Evolutionary conservation across 2,888 invertebrate genomes (phyloP).

Genomic region (Watsonalla binaria): DNA sequence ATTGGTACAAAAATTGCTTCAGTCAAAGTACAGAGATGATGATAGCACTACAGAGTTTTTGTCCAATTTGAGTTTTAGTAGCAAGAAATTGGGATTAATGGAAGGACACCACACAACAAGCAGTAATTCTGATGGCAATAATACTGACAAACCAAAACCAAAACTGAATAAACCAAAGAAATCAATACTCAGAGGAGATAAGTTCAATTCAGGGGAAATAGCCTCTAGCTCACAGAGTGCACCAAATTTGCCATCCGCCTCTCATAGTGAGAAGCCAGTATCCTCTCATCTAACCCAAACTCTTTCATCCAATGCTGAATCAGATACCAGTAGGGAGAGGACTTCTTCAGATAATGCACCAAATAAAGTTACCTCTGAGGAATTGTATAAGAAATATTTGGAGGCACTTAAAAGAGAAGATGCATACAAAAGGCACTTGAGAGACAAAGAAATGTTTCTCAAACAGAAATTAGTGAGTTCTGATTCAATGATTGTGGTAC

Average conservation of each 20-base stretch:
- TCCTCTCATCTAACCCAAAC: constrained; percentile 31
- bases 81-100: constrained; percentile 39
- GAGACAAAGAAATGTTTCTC: constrained; percentile 62
- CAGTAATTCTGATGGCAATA: constrained; percentile 62
- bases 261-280: constrained; percentile 37
- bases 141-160: constrained; percentile 31
- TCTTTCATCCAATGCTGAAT: constrained; percentile 47
- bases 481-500: constrained; percentile 41
- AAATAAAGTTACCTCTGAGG: constrained; percentile 60
- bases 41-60: constrained; percentile 69
- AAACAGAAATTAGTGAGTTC: constrained; percentile 60
- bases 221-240: constrained; percentile 69
- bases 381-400: constrained; percentile 62
- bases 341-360: constrained; percentile 45
- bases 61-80: constrained; percentile 60
- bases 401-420: constrained; percentile 60
- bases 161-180: constrained; percentile 50
- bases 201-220: constrained; percentile 53
- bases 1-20: constrained; percentile 80
- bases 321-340: constrained; percentile 58
- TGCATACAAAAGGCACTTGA: constrained; percentile 57
- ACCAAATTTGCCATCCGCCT: constrained; percentile 53
- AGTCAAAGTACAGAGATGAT: constrained; percentile 80
- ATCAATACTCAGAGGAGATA: constrained; percentile 60
- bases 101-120: constrained; percentile 46